Conservation (phyloP, 2,113 vertebrate genomes). For the Chloropsis hardwickii region DNA sequence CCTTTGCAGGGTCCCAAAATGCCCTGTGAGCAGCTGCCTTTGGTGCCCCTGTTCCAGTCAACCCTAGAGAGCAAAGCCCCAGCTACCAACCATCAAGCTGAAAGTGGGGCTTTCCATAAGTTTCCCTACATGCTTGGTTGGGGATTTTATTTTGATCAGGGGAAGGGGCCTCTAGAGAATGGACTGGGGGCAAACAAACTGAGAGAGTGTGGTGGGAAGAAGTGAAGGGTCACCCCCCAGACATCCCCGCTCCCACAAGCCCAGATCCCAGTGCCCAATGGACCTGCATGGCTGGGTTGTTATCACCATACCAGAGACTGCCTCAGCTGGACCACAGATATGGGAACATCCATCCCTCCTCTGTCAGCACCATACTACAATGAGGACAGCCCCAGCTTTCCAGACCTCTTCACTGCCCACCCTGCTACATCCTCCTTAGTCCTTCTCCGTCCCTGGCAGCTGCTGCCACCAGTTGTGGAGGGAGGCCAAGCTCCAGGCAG, state of each 20-base stretch:
- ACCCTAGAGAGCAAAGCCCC: neutral
- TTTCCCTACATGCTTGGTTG: neutral
- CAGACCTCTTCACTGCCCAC: neutral
- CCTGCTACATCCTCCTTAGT: too few relatives aligned
- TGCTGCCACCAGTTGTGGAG: neutral
- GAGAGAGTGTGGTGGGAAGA: too few relatives aligned
- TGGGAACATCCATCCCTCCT: neutral
- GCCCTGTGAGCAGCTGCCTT: neutral
- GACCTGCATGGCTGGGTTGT: too few relatives aligned
- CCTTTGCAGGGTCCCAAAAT: neutral
- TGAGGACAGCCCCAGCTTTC: neutral
- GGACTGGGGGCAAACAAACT: neutral
- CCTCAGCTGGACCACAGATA: neutral
- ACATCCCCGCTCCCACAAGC: neutral
- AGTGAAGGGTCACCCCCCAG: accelerated
- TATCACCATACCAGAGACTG: neutral
- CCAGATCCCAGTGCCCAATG: neutral
- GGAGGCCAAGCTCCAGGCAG: neutral
- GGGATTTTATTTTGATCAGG: neutral
- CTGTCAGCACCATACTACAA: too few relatives aligned
- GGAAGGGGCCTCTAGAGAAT: accelerated
- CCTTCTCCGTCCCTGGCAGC: neutral
- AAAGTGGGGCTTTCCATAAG: neutral
- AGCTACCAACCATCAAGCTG: neutral
- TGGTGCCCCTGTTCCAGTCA: neutral